These are phyloP conservation scores for Dendropsophus ebraccatus DNA, from an alignment of 2,113 vertebrate species.

Conservation along the genomic window DNA sequence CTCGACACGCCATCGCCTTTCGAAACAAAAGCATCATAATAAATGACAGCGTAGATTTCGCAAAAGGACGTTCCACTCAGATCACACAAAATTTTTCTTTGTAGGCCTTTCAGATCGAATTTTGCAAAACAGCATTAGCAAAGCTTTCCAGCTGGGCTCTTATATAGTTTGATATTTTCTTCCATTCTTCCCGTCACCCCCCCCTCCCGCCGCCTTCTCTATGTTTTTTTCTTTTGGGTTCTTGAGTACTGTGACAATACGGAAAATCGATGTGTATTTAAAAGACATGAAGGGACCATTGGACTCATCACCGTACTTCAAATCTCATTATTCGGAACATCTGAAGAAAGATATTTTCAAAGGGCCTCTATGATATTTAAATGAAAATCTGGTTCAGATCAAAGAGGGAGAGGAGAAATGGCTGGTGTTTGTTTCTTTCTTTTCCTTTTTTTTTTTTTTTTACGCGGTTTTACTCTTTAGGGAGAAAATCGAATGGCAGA, in stretches of 20 bases:
- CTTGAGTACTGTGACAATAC: constrained; percentile 64
- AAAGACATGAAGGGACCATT: constrained; percentile 66
- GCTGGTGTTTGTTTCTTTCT: constrained; percentile 23
- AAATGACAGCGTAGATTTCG: constrained; percentile 62
- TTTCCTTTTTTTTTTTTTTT: constrained; percentile 67
- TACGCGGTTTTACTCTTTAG: constrained; percentile 45
- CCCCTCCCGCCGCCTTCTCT: not conserved
- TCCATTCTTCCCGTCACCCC: constrained; percentile 61
- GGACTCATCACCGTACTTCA: constrained; percentile 76
- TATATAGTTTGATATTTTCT: constrained; percentile 66
- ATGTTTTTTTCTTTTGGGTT: constrained; percentile 54
- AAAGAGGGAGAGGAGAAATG: constrained; percentile 72
- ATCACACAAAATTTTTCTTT: constrained; percentile 64
- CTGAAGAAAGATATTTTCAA: constrained; percentile 77
- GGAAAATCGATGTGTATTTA: constrained; percentile 67
- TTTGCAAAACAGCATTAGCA: constrained; percentile 75
- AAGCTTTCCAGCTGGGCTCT: constrained; percentile 76
- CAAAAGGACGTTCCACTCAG: constrained; percentile 62
- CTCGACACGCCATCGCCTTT: constrained; percentile 65
- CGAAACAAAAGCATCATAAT: constrained; percentile 70
- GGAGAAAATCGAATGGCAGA: constrained; percentile 62
- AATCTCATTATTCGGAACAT: constrained; percentile 86
- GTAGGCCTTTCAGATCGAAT: constrained; percentile 77
- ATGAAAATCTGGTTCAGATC: constrained; percentile 81
- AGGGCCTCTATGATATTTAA: constrained; percentile 75